A percentile compares a stretch with the other conserved stretches of the same genome.
Evolutionary conservation across 2,113 vertebrate genomes (phyloP).

Genomic region (Callionymus lyra): DNA sequence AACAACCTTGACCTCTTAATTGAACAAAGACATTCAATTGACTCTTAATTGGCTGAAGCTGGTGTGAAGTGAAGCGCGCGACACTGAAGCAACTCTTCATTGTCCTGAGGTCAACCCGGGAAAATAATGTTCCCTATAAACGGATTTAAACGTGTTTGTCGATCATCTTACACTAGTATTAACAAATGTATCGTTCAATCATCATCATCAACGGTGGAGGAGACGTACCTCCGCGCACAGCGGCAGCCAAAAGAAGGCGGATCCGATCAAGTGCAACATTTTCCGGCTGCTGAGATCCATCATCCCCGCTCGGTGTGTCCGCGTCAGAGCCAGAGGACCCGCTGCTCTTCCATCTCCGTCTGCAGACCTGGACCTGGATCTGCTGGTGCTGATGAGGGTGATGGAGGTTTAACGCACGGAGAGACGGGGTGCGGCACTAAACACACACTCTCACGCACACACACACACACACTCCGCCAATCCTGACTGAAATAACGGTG

Average conservation of each 20-base stretch:
- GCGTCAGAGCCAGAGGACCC: conserved; percentile 47
- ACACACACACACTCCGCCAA: conserved; percentile 12
- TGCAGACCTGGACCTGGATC: too few species aligned
- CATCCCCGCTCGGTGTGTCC: conserved; percentile 44
- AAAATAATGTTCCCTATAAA: too few species aligned
- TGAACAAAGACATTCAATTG: too few species aligned
- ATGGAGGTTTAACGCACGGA: conserved; percentile 31
- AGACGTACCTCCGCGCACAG: conserved; percentile 57
- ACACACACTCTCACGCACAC: conserved; percentile 10
- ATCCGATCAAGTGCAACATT: conserved; percentile 58
- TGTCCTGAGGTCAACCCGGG: too few species aligned
- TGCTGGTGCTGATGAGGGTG: conserved; percentile 14
- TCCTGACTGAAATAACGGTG: conserved; percentile 34
- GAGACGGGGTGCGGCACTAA: conserved; percentile 54
- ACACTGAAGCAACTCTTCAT: too few species aligned
- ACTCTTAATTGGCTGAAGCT: too few species aligned
- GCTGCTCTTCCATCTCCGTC: conserved; percentile 44
- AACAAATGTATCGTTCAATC: too few species aligned
- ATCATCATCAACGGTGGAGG: not conserved
- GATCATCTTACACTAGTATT: too few species aligned
- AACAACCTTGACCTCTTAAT: too few species aligned
- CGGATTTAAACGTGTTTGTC: too few species aligned
- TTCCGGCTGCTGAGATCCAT: conserved; percentile 56
- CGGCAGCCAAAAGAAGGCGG: conserved; percentile 58
- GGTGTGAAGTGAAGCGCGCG: too few species aligned